Percentiles rank a stretch among this genome's conserved stretches.
These are phyloP conservation scores for Xenops minutus DNA, from an alignment of 2,797 vertebrate species.

Conservation along the genomic window DNA sequence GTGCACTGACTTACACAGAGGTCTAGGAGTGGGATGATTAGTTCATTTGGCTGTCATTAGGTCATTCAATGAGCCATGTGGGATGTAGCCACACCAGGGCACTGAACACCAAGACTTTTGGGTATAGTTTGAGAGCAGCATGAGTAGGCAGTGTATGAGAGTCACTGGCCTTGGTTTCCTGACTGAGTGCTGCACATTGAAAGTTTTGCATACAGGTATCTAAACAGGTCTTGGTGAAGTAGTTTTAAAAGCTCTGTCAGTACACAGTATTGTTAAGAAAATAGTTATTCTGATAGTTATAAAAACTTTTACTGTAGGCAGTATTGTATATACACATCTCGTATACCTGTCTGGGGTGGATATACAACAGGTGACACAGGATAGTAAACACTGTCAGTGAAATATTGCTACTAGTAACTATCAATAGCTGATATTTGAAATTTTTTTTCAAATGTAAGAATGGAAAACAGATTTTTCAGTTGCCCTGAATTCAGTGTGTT, in stretches of 20 bases:
- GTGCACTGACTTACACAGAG: neutral
- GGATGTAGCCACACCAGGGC: neutral
- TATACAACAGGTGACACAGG: neutral
- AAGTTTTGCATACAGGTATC: neutral
- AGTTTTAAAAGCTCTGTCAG: neutral
- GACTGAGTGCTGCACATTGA: fast-evolving
- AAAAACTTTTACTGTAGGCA: neutral
- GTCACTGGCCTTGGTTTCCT: neutral
- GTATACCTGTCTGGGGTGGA: neutral
- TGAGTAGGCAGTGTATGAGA: neutral
- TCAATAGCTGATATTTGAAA: neutral
- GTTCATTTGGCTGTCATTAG: neutral
- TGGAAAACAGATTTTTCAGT: neutral
- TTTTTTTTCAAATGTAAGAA: neutral
- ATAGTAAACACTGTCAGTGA: neutral
- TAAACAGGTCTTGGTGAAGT: neutral
- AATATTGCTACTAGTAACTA: neutral
- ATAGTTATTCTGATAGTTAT: neutral
- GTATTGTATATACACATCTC: neutral
- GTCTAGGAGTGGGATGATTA: neutral
- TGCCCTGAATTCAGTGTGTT: neutral
- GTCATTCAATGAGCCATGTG: fast-evolving
- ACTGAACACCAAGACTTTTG: neutral
- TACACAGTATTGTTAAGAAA: neutral
- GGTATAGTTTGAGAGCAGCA: neutral